Conservation (phyloP, 2,113 vertebrate genomes). For the Colinus virginianus region DNA sequence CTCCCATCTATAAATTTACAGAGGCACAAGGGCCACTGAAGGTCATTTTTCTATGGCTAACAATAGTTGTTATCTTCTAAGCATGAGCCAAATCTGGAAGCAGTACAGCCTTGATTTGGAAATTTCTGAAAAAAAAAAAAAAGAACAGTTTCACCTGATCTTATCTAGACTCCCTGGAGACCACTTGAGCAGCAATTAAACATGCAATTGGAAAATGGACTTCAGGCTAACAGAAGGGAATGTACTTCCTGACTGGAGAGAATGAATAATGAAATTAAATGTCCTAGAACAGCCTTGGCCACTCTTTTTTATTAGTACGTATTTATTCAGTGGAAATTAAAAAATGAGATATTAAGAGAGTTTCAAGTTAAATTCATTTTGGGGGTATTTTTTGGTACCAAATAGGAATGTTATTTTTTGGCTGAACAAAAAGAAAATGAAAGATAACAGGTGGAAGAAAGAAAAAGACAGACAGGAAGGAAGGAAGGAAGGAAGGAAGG, state of each 20-base stretch:
- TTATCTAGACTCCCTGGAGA: neutral
- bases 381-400: neutral
- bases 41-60: neutral
- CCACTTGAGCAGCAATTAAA: neutral
- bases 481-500: neutral
- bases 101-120: neutral
- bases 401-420: neutral
- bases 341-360: neutral
- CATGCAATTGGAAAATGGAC: neutral
- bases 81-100: neutral
- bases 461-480: neutral
- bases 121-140: neutral
- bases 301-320: neutral
- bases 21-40: accelerated
- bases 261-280: neutral
- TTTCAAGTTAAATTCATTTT: neutral
- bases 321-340: neutral
- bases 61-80: neutral
- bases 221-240: neutral
- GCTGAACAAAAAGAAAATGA: neutral
- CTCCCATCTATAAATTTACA: accelerated
- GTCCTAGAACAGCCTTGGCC: neutral
- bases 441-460: neutral
- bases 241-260: neutral
- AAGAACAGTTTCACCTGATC: conserved; percentile 3